Percentiles rank a stretch among this genome's conserved stretches.
Evolutionary conservation across 2,888 invertebrate species (phyloP).

Genomic region (Dorcus hopei): DNA sequence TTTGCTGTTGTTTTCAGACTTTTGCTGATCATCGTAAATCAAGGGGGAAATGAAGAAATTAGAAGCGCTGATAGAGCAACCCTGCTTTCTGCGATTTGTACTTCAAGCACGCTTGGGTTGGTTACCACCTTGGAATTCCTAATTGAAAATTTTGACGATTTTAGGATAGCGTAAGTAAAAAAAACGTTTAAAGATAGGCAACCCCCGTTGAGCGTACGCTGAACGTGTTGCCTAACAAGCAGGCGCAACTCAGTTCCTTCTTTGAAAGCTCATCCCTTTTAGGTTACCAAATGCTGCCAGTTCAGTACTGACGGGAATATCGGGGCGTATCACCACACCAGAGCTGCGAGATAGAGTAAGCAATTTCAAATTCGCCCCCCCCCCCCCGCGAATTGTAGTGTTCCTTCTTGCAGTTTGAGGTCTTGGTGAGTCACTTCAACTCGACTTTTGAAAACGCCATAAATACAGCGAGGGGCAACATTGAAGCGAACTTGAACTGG

Average conservation of each 20-base stretch:
- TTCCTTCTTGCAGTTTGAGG: neutral
- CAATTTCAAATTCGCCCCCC: neutral
- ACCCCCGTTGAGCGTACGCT: neutral
- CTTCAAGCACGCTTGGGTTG: constrained; percentile 3
- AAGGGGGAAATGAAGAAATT: neutral
- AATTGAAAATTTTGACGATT: neutral
- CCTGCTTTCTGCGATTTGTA: constrained; percentile 3
- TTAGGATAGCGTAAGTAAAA: neutral
- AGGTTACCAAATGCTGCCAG: neutral
- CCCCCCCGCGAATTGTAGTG: neutral
- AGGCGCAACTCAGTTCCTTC: neutral
- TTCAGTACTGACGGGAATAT: neutral
- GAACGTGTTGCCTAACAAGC: neutral
- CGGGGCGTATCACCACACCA: neutral
- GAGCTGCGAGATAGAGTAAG: constrained; percentile 1
- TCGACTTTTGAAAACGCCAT: neutral
- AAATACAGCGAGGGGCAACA: neutral
- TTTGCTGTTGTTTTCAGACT: neutral
- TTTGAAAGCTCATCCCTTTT: neutral
- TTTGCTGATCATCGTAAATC: neutral
- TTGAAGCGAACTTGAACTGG: constrained; percentile 2
- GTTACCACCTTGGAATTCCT: constrained; percentile 1
- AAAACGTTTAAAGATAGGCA: too few species aligned
- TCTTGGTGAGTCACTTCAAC: neutral
- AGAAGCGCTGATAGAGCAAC: neutral